Percentiles rank a stretch among this genome's conserved stretches.
Conservation (phyloP, 2,888 invertebrate species). For the Sceliomorpha sp. region DNA sequence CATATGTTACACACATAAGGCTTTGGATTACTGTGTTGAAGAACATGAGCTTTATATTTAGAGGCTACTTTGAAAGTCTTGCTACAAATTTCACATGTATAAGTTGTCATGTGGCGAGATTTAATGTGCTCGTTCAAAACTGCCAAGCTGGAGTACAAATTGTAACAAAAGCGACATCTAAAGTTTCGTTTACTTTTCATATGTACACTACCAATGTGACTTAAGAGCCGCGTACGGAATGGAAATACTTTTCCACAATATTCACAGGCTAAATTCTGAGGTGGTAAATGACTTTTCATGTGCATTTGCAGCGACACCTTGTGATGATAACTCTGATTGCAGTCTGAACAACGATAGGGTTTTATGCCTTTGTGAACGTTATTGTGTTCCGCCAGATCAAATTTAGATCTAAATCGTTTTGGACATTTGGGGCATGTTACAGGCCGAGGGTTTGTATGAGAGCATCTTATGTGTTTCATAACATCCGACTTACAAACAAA, state of each 20-base stretch:
- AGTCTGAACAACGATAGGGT: constrained; percentile 75
- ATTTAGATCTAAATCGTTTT: constrained; percentile 77
- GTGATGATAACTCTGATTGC: constrained; percentile 77
- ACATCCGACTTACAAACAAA: constrained; percentile 79
- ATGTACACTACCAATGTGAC: constrained; percentile 77
- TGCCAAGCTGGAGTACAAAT: constrained; percentile 76
- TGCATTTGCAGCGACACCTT: constrained; percentile 79
- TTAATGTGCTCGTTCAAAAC: constrained; percentile 78
- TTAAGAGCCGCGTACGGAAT: constrained; percentile 75
- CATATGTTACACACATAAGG: constrained; percentile 76
- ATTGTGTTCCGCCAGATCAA: constrained; percentile 77
- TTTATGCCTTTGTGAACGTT: constrained; percentile 78
- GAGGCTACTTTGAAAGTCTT: constrained; percentile 78
- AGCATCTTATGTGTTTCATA: constrained; percentile 78
- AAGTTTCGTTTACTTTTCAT: constrained; percentile 77
- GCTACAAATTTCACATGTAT: constrained; percentile 75
- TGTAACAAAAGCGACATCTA: constrained; percentile 77
- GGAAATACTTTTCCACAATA: constrained; percentile 78
- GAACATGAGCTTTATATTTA: constrained; percentile 76
- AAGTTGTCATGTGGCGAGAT: constrained; percentile 75
- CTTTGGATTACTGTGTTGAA: constrained; percentile 77
- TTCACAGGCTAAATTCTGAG: constrained; percentile 78
- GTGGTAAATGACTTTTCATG: constrained; percentile 77
- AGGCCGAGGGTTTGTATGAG: constrained; percentile 78
- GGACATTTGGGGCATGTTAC: constrained; percentile 78